Evolutionary conservation across 2,888 invertebrate genomes (phyloP), one percentile per base, ranked within the genome.

Genomic region (Thymelicus lineola): DNA sequence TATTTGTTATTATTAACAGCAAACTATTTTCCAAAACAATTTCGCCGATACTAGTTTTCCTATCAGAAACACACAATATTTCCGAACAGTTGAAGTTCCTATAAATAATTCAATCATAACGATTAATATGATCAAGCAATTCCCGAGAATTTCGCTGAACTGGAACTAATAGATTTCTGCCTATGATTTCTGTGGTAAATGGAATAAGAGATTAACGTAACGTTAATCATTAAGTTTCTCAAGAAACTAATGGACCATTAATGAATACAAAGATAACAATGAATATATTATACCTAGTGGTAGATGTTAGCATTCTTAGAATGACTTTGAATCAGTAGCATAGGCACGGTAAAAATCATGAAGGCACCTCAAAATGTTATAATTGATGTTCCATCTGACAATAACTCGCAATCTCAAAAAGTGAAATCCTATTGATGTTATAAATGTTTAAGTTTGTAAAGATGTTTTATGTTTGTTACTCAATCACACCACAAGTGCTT

Each of bases 131-230:
- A 63, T 15, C 60, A 48, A 73, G 69, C 60, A 36, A 35, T 60
- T 57, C 69, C 66, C 63, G 64, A 72, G 53, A 67, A 38, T 70
- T 61, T 48, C 57, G 42, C n/a, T 59, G 59, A 45, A 69, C 53
- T 55, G 66, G 28, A 68, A 66, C 57, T 48, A 50, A 60, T 50
- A 73, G 46, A 12, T 50, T 50, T 55, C 55, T 55, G 55, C 55
- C 55, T 55, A 55, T 55, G 55, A 55, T 55, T 28, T 50, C 15
- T 38, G 60, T 12, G 20, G 50, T 6, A 50, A 59, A 53, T 45
- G 45, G 57, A 15, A 57, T 50, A 12, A 36, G 9, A 35, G 50
- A 63, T 63, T 50, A 48, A 50, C 15, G 57, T 57, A 50, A 7
- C 10, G 57, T 15, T 50, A 38, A 17, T 17, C 53, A 38, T 53